Evolutionary conservation across 1,140 invertebrate species (phyloP), one percentile per base, ranked within the genome.

Genomic region (Dreissena rostriformis): DNA sequence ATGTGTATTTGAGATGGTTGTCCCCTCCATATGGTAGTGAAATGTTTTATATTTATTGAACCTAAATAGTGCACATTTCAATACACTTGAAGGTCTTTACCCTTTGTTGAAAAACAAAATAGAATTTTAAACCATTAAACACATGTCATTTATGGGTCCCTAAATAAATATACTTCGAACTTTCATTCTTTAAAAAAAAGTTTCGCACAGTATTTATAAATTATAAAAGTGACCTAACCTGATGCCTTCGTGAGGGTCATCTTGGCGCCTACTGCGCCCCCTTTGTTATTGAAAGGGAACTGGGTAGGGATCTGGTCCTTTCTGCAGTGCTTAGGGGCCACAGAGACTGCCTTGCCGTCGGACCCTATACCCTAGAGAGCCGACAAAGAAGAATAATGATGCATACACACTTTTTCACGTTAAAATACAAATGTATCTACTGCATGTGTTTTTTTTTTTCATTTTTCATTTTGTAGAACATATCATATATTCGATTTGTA

Each of bases 271-370:
- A 57, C 14, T 5, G 26, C 11, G 11, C 1, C 26, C 24, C 65
- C 65, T 17, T 65, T n/a, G 29, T 79, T 79, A 12, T 24, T 61
- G 4, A 52, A 22, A 1, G 77, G 77, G 4, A 79, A 11, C n/a
- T 79, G 65, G 2, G 77, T 70, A 5, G 77, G 52, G 49, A 53
- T 22, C n/a, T 79, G 77, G 26, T 57, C 24, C 6, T 65, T 66
- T 70, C 68, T 68, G 28, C 77, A 79, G 55, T 79, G 67, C 19
- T 70, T 24, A 2, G 77, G 24, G 39, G 77, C 57, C 12, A 79
- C 77, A n/a, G 77, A 79, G 52, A 79, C 12, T 55, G 66, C 57
- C 17, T 53, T 68, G 7, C 77, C 66, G 19, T 79, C 49, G 22
- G 77, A 22, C 57, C 68, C 70, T 19, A 79, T 68, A n/a, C 67